Evolutionary conservation across 1,140 invertebrate species (phyloP), one percentile per base, ranked within the genome.

Genomic region (Melitaea cinxia): DNA sequence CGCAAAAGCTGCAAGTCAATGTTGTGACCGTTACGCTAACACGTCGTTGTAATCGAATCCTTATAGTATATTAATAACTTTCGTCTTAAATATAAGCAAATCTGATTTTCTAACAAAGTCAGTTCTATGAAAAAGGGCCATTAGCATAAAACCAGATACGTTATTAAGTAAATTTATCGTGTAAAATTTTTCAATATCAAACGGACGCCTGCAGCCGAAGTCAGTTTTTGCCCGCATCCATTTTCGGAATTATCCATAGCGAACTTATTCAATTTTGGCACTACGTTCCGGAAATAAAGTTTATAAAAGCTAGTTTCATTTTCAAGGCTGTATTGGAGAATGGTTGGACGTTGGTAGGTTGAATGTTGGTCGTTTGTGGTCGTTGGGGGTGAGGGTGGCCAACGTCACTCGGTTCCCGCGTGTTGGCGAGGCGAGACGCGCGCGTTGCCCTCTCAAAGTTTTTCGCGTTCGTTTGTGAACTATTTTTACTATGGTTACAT

Each of bases 181-280:
- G 37, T 47, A 33, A 55, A 54, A 63, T 10, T 64, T 64, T 55
- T 23, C 21, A 35, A 33, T 52, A 28, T 55, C 12, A 60, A 60
- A 55, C 56, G 52, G 50, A 47, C 56, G 52, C 61, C 58, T 17
- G 21, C 35, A 21, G 50, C 21, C 28, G 50, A 30, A 30, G 45
- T 19, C 17, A 12, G 4, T 60, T 66, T 66, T 37, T 60, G 17
- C 4, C 17, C n/a, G 17, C 52, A 23, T 39, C 24, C 53, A 65
- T 57, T 57, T 65, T 33, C 52, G 24, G 33, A 58, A 39, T 63
- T 58, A 57, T 58, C 55, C 63, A 50, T 26, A 59, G 24, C 15
- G 10, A 59, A 65, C 24, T 65, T 65, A 67, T 67, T 55, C 42
- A 67, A 67, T 67, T 61, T 67, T 30, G 33, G 58, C 39, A 49